Percentiles rank a stretch among this genome's conserved stretches.
Conservation (phyloP, 2,888 invertebrate genomes). For the Sisyra nigra region DNA sequence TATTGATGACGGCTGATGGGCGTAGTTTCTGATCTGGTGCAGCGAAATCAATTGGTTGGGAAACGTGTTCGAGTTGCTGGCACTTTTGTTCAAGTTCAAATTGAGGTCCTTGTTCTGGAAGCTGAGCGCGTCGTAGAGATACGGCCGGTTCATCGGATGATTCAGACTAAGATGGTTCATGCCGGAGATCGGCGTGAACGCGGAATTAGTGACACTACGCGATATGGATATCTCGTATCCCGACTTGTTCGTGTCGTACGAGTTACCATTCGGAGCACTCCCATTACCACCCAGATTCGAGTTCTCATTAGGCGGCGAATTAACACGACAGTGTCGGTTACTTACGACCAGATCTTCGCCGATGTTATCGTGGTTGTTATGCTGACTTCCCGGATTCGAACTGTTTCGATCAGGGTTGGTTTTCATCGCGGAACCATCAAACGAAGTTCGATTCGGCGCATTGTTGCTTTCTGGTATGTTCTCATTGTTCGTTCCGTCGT, state of each 20-base stretch:
- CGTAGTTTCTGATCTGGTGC: slow-evolving; percentile 93
- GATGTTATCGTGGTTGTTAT: slow-evolving; percentile 6
- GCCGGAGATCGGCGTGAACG: slow-evolving; percentile 88
- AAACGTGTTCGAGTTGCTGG: slow-evolving; percentile 50
- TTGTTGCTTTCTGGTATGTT: slow-evolving; percentile 3
- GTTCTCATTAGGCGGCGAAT: slow-evolving; percentile 13
- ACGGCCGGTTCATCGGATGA: slow-evolving; percentile 58
- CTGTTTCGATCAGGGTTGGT: slow-evolving; percentile 3
- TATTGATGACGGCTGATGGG: slow-evolving; percentile 53
- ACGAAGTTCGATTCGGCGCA: background rate
- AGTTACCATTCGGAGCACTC: slow-evolving; percentile 10
- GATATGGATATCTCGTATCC: slow-evolving; percentile 34
- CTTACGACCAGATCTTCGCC: slow-evolving; percentile 12
- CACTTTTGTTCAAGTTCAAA: slow-evolving; percentile 35
- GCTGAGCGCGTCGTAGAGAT: slow-evolving; percentile 85
- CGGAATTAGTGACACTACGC: slow-evolving; percentile 57
- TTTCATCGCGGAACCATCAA: background rate
- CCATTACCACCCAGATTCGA: slow-evolving; percentile 13
- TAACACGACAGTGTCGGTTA: slow-evolving; percentile 8
- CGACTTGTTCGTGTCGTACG: slow-evolving; percentile 12
- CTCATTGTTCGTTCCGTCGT: slow-evolving; percentile 2
- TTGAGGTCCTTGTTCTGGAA: slow-evolving; percentile 56
- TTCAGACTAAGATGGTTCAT: slow-evolving; percentile 64
- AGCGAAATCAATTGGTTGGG: slow-evolving; percentile 89
- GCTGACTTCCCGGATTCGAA: slow-evolving; percentile 5